Evolutionary conservation across 2,797 vertebrate genomes (phyloP), one percentile per base, ranked within the genome.

Genomic region (Pygocentrus nattereri): DNA sequence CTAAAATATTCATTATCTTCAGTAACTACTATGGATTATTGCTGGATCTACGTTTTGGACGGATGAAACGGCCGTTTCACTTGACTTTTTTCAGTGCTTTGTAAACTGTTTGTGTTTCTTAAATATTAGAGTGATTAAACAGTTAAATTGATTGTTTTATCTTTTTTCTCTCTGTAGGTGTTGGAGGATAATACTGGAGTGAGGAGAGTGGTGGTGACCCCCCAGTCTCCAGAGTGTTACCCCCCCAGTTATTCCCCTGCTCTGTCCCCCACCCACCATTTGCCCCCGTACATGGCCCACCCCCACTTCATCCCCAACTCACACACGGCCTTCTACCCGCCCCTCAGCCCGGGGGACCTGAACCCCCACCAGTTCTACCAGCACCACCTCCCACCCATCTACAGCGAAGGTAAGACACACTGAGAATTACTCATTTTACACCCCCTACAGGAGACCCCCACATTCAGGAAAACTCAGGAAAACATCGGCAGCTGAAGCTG

Each of bases 181-280:
- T 93, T 99, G 88, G 98, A 99, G 92, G 98, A 99, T 85, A 98
- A 92, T 92, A 98, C 97, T 1, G 98, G 98, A 23, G 97, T 99
- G 62, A 96, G 98, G 31, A 93, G 98, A 85, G 97, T 99, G 89
- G 98, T 99, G 80, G 97, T 99, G 72, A 99, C 97, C 49, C 98
- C 97, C 2, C 97, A 99, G 89, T 98, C 97, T 86, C 97, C 97
- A 0, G 98, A 99, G 85, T 99, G 97, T 89, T 99, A 98, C 82
- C 96, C 97, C 30, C 96, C 96, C 61, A 98, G 97, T 76, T 99
- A 99, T 81, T 97, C 97, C 65, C 97, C 97, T 0, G 96, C 97
- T 82, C 96, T 99, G 89, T 99, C 98, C 31, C 97, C 97, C 31
- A 97, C 97, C 41, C 97, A 97, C 78, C 98, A 98, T 90, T 92